Evolutionary conservation across 2,888 invertebrate genomes (phyloP).

Genomic region (Petrophora chlorosata): DNA sequence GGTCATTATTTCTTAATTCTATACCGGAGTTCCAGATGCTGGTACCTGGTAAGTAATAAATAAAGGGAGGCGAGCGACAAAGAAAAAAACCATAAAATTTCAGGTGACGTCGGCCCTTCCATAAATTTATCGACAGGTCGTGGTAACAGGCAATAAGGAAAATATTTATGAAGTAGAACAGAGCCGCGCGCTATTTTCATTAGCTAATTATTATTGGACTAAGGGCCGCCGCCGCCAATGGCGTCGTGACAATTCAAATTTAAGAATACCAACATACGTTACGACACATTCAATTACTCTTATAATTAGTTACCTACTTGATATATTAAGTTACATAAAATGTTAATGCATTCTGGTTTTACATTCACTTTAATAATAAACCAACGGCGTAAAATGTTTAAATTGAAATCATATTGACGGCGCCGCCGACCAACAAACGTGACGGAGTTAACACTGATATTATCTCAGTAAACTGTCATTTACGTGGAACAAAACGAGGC

Average conservation of each 20-base stretch:
- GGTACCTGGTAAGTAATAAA: conserved; percentile 51
- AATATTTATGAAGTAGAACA: conserved; percentile 79
- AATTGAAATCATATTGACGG: neutral
- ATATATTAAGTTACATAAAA: too few species aligned
- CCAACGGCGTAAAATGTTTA: neutral
- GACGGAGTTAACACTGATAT: conserved; percentile 14
- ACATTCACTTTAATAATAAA: too few species aligned
- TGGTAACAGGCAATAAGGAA: conserved; percentile 80
- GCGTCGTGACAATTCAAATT: conserved; percentile 22
- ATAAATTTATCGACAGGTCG: conserved; percentile 82
- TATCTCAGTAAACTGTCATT: conserved; percentile 3
- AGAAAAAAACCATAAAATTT: conserved; percentile 78
- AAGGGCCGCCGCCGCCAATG: conserved; percentile 18
- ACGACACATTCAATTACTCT: neutral
- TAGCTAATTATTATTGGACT: conserved; percentile 76
- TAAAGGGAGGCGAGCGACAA: conserved; percentile 60
- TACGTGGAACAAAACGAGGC: conserved; percentile 22
- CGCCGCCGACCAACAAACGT: conserved; percentile 2
- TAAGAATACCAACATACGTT: conserved; percentile 4
- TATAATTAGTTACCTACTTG: too few species aligned
- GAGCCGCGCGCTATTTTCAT: conserved; percentile 70
- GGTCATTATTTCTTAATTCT: conserved; percentile 17
- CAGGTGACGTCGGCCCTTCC: conserved; percentile 78
- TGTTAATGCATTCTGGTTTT: too few species aligned
- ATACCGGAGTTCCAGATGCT: conserved; percentile 8